Evolutionary conservation across 2,113 vertebrate genomes (phyloP).

Genomic region (Corydoras sp.): DNA sequence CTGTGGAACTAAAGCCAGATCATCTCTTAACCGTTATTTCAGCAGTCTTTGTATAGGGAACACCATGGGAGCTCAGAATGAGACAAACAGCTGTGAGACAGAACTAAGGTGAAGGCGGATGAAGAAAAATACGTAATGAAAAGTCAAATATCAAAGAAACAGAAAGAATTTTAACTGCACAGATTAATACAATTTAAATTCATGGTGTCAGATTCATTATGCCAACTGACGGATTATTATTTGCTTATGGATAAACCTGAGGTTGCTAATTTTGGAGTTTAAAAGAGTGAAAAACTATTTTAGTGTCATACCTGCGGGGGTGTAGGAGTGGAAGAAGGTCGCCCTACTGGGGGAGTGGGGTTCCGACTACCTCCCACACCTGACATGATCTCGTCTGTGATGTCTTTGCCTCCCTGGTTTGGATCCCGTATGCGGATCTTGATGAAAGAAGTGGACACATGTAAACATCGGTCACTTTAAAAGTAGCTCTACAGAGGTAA

Average conservation of each 20-base stretch:
- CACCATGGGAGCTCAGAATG: slow-evolving; percentile 37
- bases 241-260: not conserved
- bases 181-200: not conserved
- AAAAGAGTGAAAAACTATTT: not conserved
- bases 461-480: not conserved
- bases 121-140: slow-evolving; percentile 15
- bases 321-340: slow-evolving; percentile 82
- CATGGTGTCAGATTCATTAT: not conserved
- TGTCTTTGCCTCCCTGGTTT: slow-evolving; percentile 94
- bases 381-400: slow-evolving; percentile 98
- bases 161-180: not conserved
- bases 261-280: too few species aligned
- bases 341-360: slow-evolving; percentile 83
- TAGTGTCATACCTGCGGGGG: slow-evolving; percentile 82
- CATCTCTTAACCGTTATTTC: slow-evolving; percentile 7
- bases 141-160: slow-evolving; percentile 5
- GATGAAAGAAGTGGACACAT: slow-evolving; percentile 43
- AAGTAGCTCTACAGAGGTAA: not conserved
- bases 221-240: not conserved
- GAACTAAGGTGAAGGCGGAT: slow-evolving; percentile 27
- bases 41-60: slow-evolving; percentile 37
- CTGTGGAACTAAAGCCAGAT: not conserved
- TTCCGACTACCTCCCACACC: slow-evolving; percentile 79
- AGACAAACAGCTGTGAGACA: slow-evolving; percentile 32
- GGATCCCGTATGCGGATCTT: slow-evolving; percentile 98